phyloP scores from a whole-genome alignment of 2,797 vertebrate genomes.

The Muscicapa striata region DNA sequence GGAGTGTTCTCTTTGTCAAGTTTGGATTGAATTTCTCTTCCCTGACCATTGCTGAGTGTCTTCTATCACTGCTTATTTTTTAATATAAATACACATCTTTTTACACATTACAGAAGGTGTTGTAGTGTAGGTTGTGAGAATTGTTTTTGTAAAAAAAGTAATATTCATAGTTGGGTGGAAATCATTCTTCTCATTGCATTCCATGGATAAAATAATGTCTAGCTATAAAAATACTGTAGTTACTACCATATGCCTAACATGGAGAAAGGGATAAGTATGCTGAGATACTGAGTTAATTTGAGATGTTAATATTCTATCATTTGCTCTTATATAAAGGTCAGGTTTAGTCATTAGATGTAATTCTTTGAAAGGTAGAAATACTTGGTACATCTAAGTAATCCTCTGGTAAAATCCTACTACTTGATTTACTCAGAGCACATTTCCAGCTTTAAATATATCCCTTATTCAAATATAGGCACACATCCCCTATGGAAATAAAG shows the following conservation, averaged over 20 bases:
- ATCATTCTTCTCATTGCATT: background rate
- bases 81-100: background rate
- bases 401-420: background rate
- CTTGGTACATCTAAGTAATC: background rate
- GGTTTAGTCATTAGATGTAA: background rate
- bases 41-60: background rate
- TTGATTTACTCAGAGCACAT: background rate
- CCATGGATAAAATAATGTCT: background rate
- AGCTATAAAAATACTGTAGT: background rate
- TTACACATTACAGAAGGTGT: background rate
- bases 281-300: background rate
- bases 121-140: background rate
- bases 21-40: background rate
- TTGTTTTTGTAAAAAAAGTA: background rate
- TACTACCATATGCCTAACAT: fast-evolving
- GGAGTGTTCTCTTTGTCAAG: background rate
- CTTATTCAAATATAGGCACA: background rate
- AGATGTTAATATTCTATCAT: background rate
- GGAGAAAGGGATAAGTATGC: background rate
- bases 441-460: background rate
- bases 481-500: background rate
- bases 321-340: background rate
- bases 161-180: background rate
- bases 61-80: background rate
- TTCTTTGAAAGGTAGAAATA: background rate